Percentiles rank a stretch among this genome's conserved stretches.
Conservation (phyloP, 1,140 invertebrate species). For the Marisa cornuarietis region DNA sequence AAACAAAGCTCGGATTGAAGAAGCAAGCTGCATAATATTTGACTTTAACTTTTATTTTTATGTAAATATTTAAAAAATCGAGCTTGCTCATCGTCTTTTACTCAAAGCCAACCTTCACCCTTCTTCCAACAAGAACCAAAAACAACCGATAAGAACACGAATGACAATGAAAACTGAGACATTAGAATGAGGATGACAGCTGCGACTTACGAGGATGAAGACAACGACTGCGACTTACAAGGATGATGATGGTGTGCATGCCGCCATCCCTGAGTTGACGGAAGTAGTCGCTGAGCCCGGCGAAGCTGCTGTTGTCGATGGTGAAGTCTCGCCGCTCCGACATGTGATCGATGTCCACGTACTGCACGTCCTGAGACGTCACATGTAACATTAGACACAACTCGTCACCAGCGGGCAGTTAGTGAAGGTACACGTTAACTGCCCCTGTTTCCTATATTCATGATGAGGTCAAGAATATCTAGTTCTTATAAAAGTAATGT, state of each 20-base stretch:
- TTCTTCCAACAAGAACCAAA: background rate
- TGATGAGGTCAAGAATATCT: background rate
- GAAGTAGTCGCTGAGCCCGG: slow-evolving; percentile 79
- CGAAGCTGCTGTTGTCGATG: slow-evolving; percentile 76
- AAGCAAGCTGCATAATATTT: no score
- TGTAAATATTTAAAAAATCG: no score
- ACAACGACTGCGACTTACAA: slow-evolving; percentile 33
- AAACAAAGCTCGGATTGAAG: background rate
- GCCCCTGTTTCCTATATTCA: background rate
- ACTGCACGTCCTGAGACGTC: slow-evolving; percentile 73
- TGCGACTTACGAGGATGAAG: background rate
- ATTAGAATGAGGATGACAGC: background rate
- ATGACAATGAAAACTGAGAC: background rate
- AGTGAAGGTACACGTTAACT: no score
- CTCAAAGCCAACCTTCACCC: background rate
- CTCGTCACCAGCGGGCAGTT: background rate
- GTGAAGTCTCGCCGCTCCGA: slow-evolving; percentile 85
- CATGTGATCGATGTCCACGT: slow-evolving; percentile 95
- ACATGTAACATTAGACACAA: background rate
- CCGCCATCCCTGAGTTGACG: slow-evolving; percentile 73
- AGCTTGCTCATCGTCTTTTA: background rate
- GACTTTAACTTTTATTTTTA: no score
- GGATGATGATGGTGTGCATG: slow-evolving; percentile 56
- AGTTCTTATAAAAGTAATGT: background rate
- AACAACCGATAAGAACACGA: background rate